Conservation (phyloP, 1,140 invertebrate species). For the Chelonus insularis region DNA sequence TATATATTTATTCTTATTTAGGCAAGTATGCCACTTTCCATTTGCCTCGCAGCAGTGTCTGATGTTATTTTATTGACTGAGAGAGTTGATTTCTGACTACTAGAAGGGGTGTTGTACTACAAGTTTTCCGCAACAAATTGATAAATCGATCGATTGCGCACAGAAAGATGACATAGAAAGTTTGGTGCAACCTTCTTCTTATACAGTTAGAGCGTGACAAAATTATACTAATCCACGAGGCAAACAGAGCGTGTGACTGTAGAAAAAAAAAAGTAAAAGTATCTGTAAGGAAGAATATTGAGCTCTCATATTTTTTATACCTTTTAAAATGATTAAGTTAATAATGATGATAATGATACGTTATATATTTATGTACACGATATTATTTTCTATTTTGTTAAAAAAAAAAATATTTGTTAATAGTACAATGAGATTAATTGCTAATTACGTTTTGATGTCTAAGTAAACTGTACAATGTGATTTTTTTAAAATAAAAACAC, state of each 20-base stretch:
- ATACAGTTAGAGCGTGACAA: slow-evolving; percentile 51
- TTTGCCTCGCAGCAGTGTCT: slow-evolving; percentile 12
- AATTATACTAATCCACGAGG: slow-evolving; percentile 44
- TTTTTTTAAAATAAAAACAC: background rate
- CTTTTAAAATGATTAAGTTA: background rate
- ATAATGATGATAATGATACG: too few relatives aligned
- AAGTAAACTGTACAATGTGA: background rate
- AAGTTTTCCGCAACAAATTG: slow-evolving; percentile 12
- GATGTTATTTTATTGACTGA: slow-evolving; percentile 11
- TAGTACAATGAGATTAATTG: background rate
- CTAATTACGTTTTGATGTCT: background rate
- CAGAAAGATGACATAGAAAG: slow-evolving; percentile 32
- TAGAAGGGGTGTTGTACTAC: background rate
- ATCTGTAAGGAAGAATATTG: slow-evolving; percentile 14
- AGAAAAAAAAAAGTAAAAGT: slow-evolving; percentile 47
- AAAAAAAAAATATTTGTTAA: background rate
- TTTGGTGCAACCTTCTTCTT: slow-evolving; percentile 9
- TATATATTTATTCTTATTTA: slow-evolving; percentile 37
- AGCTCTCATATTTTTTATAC: background rate
- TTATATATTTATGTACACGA: too few relatives aligned
- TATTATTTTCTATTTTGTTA: too few relatives aligned
- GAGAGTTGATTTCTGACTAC: slow-evolving; percentile 12
- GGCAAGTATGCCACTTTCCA: slow-evolving; percentile 49
- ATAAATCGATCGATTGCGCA: slow-evolving; percentile 30
- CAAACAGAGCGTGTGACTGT: slow-evolving; percentile 49